Evolutionary conservation across 2,113 vertebrate species (phyloP).

Genomic region (Alethe diademata): DNA sequence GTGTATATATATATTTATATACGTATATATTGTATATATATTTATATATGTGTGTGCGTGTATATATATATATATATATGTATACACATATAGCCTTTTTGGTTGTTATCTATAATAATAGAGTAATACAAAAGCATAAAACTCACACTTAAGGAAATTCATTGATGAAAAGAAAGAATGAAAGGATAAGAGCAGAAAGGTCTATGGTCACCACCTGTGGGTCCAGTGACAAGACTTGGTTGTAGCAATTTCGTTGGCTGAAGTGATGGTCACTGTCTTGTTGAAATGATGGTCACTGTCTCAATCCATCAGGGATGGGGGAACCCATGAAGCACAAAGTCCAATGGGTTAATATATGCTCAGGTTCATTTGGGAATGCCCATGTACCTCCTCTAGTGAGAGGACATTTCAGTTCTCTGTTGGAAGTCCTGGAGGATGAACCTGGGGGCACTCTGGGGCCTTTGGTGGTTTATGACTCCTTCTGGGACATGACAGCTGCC

Average conservation of each 20-base stretch:
- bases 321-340: background rate
- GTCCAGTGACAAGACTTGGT: background rate
- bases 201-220: rapidly evolving
- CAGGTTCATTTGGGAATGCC: background rate
- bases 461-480: background rate
- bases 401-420: background rate
- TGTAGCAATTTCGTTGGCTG: background rate
- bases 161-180: background rate
- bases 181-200: background rate
- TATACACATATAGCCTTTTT: background rate
- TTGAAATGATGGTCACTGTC: background rate
- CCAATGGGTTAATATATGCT: rapidly evolving
- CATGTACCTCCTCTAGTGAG: no score
- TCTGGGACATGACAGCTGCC: no score
- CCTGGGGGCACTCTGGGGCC: background rate
- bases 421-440: background rate
- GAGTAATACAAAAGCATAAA: background rate
- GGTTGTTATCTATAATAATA: background rate
- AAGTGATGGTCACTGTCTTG: background rate
- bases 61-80: no score
- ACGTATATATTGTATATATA: no score
- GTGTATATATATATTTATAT: no score
- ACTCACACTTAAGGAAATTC: no score
- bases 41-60: no score
- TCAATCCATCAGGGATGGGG: no score